Base-by-base conservation (phyloP, 2,797 vertebrate species). In the Gadopsis marmoratus region DNA sequence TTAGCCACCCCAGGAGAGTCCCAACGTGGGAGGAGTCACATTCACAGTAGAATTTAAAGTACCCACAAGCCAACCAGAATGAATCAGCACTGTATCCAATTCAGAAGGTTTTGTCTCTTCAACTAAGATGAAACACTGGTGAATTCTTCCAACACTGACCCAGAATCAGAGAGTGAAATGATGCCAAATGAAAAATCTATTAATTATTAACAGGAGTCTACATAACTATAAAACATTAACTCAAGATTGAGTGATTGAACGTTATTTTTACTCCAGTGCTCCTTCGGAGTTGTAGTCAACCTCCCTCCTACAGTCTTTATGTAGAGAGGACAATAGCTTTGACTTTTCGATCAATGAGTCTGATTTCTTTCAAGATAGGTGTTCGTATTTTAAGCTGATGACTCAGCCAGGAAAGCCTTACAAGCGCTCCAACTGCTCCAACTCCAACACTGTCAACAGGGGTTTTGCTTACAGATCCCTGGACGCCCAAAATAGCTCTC, bases 161-260 rank as follows among this genome's bases (percentile, higher is more conserved):
- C 58, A 72, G 70, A 84, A 85, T 76, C 29, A 31, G 14, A 41
- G n/a, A 31, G 21, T 31, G 26, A 78, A 13, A 1, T 66, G 21
- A 68, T 81, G 39, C 69, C 69, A 83, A 86, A 84, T 70, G 53
- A 21, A 73, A 54, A 69, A 31, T 19, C 5, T 6, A 62, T 87
- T 13, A 76, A 82, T 82, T 68, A 80, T 83, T 78, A 53, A 82
- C 1, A 1, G 29, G 21, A 41, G 0, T 60, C 50, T 72, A 29
- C 45, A 45, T 50, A 47, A 23, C 39, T 72, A 29, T 50, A 45
- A 54, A 47, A 23, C 39, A 43, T 13, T 35, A 35, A 59, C 55
- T 65, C 17, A 23, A 54, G 41, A 23, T 19, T 26, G 12, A n/a
- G 31, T 39, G 29, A 55, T 2, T 59, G 4, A 60, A 3, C 1